Percentiles rank a stretch among this genome's conserved stretches.
These are phyloP conservation scores for Siniperca undulata DNA, from an alignment of 2,797 vertebrate species.

Conservation along the genomic window DNA sequence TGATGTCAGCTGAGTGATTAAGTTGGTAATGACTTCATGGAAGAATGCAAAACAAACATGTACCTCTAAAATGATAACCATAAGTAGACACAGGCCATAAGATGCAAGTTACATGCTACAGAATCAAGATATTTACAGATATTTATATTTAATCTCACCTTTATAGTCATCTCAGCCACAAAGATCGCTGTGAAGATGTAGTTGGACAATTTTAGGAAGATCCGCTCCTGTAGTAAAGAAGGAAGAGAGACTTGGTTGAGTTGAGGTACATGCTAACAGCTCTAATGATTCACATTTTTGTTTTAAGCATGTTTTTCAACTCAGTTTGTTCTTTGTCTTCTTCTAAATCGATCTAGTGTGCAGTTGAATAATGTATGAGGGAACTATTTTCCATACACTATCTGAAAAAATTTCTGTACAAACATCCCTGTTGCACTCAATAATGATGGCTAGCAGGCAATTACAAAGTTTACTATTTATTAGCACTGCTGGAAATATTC, in stretches of 20 bases:
- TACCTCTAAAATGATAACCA: not conserved
- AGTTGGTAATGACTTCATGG: slow-evolving; percentile 7
- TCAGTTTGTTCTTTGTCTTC: slow-evolving; percentile 15
- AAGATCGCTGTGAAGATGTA: slow-evolving; percentile 99
- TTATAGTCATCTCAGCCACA: slow-evolving; percentile 96
- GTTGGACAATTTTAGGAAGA: slow-evolving; percentile 97
- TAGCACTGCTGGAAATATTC: slow-evolving; percentile 36
- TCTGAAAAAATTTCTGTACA: slow-evolving; percentile 36
- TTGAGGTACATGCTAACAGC: not conserved
- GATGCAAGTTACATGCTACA: not conserved
- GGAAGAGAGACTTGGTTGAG: slow-evolving; percentile 35
- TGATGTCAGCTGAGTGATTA: slow-evolving; percentile 12
- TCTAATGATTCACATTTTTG: not conserved
- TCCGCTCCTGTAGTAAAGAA: slow-evolving; percentile 88
- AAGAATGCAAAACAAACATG: not conserved
- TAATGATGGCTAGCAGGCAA: slow-evolving; percentile 64
- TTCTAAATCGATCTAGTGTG: slow-evolving; percentile 22
- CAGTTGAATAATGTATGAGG: slow-evolving; percentile 63
- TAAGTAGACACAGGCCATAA: not conserved
- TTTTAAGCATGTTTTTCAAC: slow-evolving; percentile 6
- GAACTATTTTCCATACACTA: slow-evolving; percentile 29
- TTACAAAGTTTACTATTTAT: slow-evolving; percentile 52
- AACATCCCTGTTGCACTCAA: slow-evolving; percentile 31
- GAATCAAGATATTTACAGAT: too few species aligned
- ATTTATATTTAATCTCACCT: slow-evolving; percentile 83